These are phyloP conservation scores for Nyctalus aviator DNA, from an alignment of 2,797 vertebrate genomes.

Conservation along the genomic window DNA sequence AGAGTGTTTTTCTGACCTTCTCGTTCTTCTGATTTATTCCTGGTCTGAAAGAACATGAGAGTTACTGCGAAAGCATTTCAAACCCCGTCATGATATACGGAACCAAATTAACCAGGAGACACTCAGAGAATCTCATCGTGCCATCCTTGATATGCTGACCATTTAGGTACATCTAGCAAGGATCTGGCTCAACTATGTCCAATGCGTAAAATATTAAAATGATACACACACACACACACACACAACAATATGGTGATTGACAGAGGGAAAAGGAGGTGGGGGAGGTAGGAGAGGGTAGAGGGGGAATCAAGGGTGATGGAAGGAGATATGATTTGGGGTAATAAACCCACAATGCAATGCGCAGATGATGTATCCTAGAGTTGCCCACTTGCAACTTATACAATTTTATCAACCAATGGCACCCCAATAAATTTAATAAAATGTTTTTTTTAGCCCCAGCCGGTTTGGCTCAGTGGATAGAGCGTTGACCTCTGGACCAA, in stretches of 20 bases:
- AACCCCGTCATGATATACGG: not conserved
- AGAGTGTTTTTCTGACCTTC: not conserved
- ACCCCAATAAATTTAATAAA: not conserved
- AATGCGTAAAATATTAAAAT: not conserved
- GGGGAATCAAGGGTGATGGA: not conserved
- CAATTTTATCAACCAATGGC: too few relatives aligned
- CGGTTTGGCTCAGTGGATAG: not conserved
- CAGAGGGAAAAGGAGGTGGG: not conserved
- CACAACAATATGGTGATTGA: not conserved
- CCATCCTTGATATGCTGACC: not conserved
- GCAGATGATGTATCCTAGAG: not conserved
- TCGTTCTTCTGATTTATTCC: not conserved
- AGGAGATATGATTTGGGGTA: not conserved
- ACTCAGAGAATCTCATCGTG: not conserved
- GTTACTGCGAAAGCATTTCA: conserved; percentile 9
- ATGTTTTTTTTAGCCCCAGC: not conserved
- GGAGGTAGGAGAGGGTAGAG: not conserved
- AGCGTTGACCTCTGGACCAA: not conserved
- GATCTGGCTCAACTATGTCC: not conserved
- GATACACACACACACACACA: too few relatives aligned
- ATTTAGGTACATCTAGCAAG: not conserved
- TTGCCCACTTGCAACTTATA: too few relatives aligned
- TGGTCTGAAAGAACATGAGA: not conserved
- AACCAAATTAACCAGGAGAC: not conserved
- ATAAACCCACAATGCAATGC: not conserved